Evolutionary conservation across 2,888 invertebrate genomes (phyloP).

Genomic region (Adela reaumurella): DNA sequence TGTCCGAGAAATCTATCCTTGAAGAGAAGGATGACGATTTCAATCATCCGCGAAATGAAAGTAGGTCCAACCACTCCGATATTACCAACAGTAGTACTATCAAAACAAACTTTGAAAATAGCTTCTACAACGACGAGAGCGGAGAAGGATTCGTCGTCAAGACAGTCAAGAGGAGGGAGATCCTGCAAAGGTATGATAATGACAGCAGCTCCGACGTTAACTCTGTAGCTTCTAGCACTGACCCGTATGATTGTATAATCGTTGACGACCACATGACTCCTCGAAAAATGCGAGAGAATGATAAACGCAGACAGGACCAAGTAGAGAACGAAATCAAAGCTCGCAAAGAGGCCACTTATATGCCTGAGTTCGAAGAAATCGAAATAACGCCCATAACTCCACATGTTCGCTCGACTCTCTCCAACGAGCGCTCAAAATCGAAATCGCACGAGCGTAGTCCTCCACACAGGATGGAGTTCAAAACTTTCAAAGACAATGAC

Average conservation of each 20-base stretch:
- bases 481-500: constrained; percentile 49
- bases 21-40: constrained; percentile 45
- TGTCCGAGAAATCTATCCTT: constrained; percentile 39
- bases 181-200: constrained; percentile 67
- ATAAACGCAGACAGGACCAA: constrained; percentile 39
- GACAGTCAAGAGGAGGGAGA: constrained; percentile 70
- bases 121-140: constrained; percentile 62
- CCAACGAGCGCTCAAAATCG: constrained; percentile 36
- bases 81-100: constrained; percentile 49
- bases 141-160: constrained; percentile 67
- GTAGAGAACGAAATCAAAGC: constrained; percentile 37
- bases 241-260: constrained; percentile 78
- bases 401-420: constrained; percentile 38
- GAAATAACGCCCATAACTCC: constrained; percentile 50
- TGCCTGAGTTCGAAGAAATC: constrained; percentile 51
- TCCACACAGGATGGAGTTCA: constrained; percentile 47
- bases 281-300: constrained; percentile 50
- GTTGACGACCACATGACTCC: constrained; percentile 71
- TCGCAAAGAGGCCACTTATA: constrained; percentile 42
- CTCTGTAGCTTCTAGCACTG: constrained; percentile 66
- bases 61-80: constrained; percentile 35
- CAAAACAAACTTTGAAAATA: constrained; percentile 59
- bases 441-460: constrained; percentile 36
- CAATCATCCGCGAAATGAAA: constrained; percentile 34
- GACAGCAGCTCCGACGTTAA: constrained; percentile 62